These are phyloP conservation scores for Megalonaias nervosa DNA, from an alignment of 1,140 invertebrate genomes.

Conservation along the genomic window DNA sequence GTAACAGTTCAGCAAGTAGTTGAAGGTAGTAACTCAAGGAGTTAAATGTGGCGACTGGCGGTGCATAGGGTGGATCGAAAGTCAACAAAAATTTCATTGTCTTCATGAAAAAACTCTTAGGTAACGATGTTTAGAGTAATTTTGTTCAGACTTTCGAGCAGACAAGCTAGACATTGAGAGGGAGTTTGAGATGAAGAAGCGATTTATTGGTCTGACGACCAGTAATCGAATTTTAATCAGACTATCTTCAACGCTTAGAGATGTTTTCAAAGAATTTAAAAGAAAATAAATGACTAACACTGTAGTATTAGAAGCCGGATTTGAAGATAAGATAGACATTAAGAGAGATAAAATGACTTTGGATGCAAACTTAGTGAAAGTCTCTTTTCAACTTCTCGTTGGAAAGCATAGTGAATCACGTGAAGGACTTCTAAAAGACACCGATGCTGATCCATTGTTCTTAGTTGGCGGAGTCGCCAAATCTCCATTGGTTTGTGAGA, in stretches of 20 bases:
- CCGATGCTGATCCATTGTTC: background rate
- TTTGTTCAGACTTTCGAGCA: constrained; percentile 37
- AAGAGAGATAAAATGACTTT: constrained; percentile 19
- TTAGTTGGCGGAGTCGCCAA: constrained; percentile 34
- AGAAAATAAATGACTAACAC: background rate
- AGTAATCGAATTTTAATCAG: constrained; percentile 1
- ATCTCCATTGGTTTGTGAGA: constrained; percentile 3
- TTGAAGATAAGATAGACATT: constrained; percentile 2
- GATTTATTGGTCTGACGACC: background rate
- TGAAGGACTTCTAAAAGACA: constrained; percentile 5
- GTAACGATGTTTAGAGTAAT: constrained; percentile 41
- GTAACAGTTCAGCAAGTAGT: constrained; percentile 12
- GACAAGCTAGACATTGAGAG: constrained; percentile 40
- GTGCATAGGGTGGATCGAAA: constrained; percentile 2
- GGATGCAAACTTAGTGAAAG: background rate
- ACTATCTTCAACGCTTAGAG: constrained; percentile 4
- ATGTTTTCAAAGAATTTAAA: constrained; percentile 13
- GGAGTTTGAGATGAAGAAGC: constrained; percentile 25
- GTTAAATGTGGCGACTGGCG: constrained; percentile 10
- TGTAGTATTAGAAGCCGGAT: background rate
- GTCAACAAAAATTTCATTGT: background rate
- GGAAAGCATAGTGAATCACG: constrained; percentile 17
- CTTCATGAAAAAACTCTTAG: constrained; percentile 6
- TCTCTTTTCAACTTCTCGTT: constrained; percentile 16
- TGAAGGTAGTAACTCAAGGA: constrained; percentile 11